These are phyloP conservation scores for Bellardia pandia DNA, from an alignment of 2,888 invertebrate genomes.

Conservation along the genomic window DNA sequence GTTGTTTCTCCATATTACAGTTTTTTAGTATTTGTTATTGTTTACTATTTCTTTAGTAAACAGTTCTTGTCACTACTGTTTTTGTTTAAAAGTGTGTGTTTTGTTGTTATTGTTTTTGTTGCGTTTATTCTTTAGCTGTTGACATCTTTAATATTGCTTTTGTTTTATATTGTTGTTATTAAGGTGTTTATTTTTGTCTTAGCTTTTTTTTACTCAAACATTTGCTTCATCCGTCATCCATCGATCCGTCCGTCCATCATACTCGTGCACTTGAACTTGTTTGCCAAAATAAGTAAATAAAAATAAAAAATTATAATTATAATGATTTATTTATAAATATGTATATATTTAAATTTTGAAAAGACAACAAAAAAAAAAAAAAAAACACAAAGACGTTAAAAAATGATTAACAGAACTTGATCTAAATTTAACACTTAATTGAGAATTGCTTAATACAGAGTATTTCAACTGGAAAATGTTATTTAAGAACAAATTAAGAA, in stretches of 20 bases:
- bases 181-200: constrained; percentile 20
- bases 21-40: constrained; percentile 3
- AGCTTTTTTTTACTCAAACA: constrained; percentile 34
- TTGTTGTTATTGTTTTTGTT: constrained; percentile 25
- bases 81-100: constrained; percentile 68
- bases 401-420: constrained; percentile 39
- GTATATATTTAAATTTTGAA: neutral
- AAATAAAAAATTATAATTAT: neutral
- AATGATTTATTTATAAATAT: constrained; percentile 28
- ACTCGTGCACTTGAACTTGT: constrained; percentile 51
- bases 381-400: constrained; percentile 2
- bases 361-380: neutral
- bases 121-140: constrained; percentile 44
- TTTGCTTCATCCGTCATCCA: constrained; percentile 3
- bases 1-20: neutral
- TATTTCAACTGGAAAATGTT: neutral
- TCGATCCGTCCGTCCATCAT: constrained; percentile 1
- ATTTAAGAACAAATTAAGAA: neutral
- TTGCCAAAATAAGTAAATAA: constrained; percentile 9
- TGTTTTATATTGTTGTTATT: constrained; percentile 27
- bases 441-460: constrained; percentile 8
- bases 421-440: constrained; percentile 51
- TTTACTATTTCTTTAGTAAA: neutral
- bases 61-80: constrained; percentile 66
- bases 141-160: constrained; percentile 39